Conservation (phyloP, 2,888 invertebrate species). For the Lasioglossum oenotherae region DNA sequence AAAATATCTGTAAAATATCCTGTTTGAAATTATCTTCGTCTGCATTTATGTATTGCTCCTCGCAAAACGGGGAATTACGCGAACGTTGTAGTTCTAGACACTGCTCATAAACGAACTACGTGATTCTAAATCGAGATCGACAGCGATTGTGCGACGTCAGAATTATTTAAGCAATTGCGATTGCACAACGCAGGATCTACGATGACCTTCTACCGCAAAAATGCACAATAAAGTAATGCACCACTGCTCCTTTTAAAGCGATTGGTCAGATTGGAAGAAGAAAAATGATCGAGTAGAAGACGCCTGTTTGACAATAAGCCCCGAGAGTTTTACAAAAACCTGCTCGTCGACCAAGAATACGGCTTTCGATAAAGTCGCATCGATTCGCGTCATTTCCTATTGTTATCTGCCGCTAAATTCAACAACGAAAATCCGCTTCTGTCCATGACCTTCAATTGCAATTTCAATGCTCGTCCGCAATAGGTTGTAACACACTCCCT, state of each 20-base stretch:
- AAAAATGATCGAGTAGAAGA: neutral
- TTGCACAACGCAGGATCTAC: slow-evolving; percentile 14
- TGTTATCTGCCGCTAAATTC: neutral
- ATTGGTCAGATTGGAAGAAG: neutral
- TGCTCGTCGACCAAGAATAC: neutral
- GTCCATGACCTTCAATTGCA: neutral
- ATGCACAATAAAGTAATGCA: neutral
- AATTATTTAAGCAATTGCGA: slow-evolving; percentile 24
- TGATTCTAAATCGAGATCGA: slow-evolving; percentile 28
- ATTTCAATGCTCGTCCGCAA: neutral
- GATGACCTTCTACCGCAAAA: neutral
- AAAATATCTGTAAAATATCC: neutral
- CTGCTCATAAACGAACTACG: slow-evolving; percentile 50
- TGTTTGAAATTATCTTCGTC: slow-evolving; percentile 15
- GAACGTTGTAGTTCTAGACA: slow-evolving; percentile 40
- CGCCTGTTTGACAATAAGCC: neutral
- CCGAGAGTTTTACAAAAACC: neutral
- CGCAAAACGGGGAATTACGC: neutral
- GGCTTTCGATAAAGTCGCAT: neutral
- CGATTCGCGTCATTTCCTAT: neutral
- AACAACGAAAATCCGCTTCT: neutral
- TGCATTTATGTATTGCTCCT: neutral
- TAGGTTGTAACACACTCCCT: neutral
- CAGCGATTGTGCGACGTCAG: slow-evolving; percentile 31
- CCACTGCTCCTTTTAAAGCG: neutral